Base-by-base conservation (phyloP, 2,113 vertebrate genomes). In the Athene noctua region DNA sequence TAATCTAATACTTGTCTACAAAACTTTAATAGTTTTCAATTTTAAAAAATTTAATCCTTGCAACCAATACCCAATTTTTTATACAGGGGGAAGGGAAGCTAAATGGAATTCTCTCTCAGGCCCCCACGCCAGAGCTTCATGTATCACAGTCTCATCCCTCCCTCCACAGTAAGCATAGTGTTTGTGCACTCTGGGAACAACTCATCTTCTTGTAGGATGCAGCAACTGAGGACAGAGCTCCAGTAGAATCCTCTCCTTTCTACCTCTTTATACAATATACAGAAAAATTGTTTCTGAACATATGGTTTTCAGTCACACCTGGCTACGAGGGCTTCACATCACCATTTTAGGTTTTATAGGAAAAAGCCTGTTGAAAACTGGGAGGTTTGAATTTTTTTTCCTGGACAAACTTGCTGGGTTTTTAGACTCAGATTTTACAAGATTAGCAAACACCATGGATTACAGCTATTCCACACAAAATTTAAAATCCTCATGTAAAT, bases 161-260 rank as follows among this genome's bases (percentile, higher is more conserved):
- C 65, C 74, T 40, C 66, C 51, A 52, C 34, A 85, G 29, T 2
- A 13, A 46, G 22, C 13, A 32, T 4, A 0, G 7, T 23, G 38
- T 25, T 38, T 3, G 0, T 10, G 40, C 9, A 4, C 22, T 20
- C 47, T 40, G 38, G 23, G 25, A 93, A 46, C 23, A 29, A 32
- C 23, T 61, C 59, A 27, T 47, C 54, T 15, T 47, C 54, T 15
- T 25, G 13, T 5, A 61, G 46, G 27, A 49, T 10, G 15, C 36
- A 54, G 34, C 0, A 0, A 57, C 0, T 40, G n/a, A 66, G 29
- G 30, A 44, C 25, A 47, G 10, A 40, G 29, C 32, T 85, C 52
- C 0, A 0, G 42, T 0, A 81, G 40, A 79, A 81, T 16, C 18
- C 38, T 52, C 1, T 1, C 29, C 54, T 7, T 78, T 86, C 81